Evolutionary conservation across 1,140 invertebrate genomes (phyloP).

Genomic region (Palaemon carinicauda): DNA sequence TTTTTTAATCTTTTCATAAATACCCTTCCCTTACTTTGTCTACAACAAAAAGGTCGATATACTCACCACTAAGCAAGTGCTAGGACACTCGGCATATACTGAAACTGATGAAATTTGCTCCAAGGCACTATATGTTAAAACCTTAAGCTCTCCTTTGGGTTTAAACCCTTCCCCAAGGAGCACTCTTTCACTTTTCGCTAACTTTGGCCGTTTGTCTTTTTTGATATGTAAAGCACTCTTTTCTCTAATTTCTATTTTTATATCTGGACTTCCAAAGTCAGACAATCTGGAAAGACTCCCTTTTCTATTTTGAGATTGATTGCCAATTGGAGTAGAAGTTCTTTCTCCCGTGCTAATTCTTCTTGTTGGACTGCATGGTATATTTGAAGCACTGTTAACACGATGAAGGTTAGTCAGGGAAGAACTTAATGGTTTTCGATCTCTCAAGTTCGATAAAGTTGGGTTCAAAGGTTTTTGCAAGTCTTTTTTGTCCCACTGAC

Average conservation of each 20-base stretch:
- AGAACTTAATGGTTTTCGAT: slow-evolving; percentile 47
- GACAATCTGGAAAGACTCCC: slow-evolving; percentile 28
- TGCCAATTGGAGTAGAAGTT: slow-evolving; percentile 18
- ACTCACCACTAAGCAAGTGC: slow-evolving; percentile 40
- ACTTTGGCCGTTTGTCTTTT: not conserved
- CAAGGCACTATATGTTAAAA: slow-evolving; percentile 36
- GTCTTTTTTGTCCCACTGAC: slow-evolving; percentile 14
- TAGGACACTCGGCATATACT: slow-evolving; percentile 44
- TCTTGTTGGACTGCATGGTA: slow-evolving; percentile 24
- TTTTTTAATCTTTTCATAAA: too few species aligned
- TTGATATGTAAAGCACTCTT: not conserved
- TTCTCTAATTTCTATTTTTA: not conserved
- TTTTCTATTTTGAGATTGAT: not conserved
- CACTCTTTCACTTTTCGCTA: not conserved
- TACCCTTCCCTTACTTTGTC: not conserved
- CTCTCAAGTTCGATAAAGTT: slow-evolving; percentile 23
- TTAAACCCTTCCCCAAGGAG: not conserved
- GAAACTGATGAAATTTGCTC: slow-evolving; percentile 39
- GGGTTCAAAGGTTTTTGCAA: slow-evolving; percentile 28
- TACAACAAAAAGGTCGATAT: not conserved
- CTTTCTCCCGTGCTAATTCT: not conserved
- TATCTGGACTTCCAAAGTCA: not conserved
- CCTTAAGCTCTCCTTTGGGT: slow-evolving; percentile 35
- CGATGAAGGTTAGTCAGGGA: slow-evolving; percentile 39
- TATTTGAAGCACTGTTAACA: slow-evolving; percentile 23